These are phyloP conservation scores for Hirtodrosophila alboralis DNA, from an alignment of 2,888 invertebrate genomes.

Conservation along the genomic window DNA sequence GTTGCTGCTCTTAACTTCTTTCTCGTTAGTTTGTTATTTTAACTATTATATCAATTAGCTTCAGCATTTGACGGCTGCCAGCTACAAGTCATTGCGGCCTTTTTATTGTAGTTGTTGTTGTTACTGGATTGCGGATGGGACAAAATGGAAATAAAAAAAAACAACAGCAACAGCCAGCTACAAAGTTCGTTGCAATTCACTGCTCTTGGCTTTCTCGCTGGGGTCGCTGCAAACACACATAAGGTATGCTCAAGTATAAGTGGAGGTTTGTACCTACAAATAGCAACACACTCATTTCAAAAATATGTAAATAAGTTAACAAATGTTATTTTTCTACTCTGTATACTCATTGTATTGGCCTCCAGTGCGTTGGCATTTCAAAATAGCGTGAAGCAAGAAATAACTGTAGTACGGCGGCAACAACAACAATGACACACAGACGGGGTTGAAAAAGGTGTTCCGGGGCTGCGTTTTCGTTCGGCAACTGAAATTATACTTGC, in stretches of 20 bases:
- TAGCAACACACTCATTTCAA: slow-evolving; percentile 54
- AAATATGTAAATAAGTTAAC: slow-evolving; percentile 67
- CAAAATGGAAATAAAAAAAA: slow-evolving; percentile 56
- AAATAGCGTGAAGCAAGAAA: slow-evolving; percentile 47
- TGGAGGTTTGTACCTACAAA: slow-evolving; percentile 35
- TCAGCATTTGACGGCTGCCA: slow-evolving; percentile 67
- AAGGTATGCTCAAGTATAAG: slow-evolving; percentile 8
- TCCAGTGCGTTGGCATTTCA: slow-evolving; percentile 67
- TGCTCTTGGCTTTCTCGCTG: slow-evolving; percentile 60
- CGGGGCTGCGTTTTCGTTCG: slow-evolving; percentile 29
- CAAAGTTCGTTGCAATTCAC: slow-evolving; percentile 67
- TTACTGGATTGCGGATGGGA: slow-evolving; percentile 30
- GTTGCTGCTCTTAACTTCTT: slow-evolving; percentile 42
- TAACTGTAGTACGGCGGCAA: slow-evolving; percentile 4
- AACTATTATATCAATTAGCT: slow-evolving; percentile 78
- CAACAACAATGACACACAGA: too few species aligned
- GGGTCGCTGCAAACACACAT: slow-evolving; percentile 46
- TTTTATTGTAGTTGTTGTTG: slow-evolving; percentile 12
- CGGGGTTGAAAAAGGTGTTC: slow-evolving; percentile 68
- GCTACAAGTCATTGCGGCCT: slow-evolving; percentile 34
- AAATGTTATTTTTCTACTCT: background rate
- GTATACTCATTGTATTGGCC: slow-evolving; percentile 25
- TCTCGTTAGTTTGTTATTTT: slow-evolving; percentile 78
- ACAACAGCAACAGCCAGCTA: slow-evolving; percentile 23
- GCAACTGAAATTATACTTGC: slow-evolving; percentile 60